Percentiles rank a stretch among this genome's conserved stretches.
Evolutionary conservation across 2,113 vertebrate species (phyloP).

Genomic region (Propithecus coquereli): DNA sequence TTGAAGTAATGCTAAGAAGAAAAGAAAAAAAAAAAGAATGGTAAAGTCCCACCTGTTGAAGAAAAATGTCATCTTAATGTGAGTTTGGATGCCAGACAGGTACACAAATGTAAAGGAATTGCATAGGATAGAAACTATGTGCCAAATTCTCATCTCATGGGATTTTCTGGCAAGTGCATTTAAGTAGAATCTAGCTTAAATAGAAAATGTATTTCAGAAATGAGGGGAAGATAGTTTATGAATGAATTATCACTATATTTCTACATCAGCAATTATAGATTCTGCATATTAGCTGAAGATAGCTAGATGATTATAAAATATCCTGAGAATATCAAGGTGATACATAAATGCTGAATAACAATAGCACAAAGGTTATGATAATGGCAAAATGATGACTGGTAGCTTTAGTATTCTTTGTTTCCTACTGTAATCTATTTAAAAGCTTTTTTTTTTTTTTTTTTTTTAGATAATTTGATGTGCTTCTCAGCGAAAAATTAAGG

Average conservation of each 20-base stretch:
- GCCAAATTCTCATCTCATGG: not conserved
- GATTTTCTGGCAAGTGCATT: not conserved
- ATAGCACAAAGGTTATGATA: not conserved
- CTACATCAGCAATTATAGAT: not conserved
- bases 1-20: not conserved
- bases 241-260: constrained; percentile 9
- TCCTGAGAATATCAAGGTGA: constrained; percentile 7
- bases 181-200: not conserved
- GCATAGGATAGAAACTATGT: not conserved
- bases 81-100: not conserved
- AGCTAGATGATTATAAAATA: constrained; percentile 20
- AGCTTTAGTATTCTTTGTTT: constrained; percentile 25
- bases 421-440: constrained; percentile 26
- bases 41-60: not conserved
- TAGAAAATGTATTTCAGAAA: constrained; percentile 27
- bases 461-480: constrained; percentile 25
- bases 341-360: not conserved
- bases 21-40: not conserved
- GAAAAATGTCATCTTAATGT: constrained; percentile 12
- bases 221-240: not conserved
- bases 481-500: constrained; percentile 11
- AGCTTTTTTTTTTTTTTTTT: not conserved
- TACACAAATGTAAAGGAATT: not conserved
- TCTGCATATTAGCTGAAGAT: constrained; percentile 18
- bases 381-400: not conserved